These are phyloP conservation scores for Melinaea marsaeus DNA, from an alignment of 2,888 invertebrate genomes.

Conservation along the genomic window DNA sequence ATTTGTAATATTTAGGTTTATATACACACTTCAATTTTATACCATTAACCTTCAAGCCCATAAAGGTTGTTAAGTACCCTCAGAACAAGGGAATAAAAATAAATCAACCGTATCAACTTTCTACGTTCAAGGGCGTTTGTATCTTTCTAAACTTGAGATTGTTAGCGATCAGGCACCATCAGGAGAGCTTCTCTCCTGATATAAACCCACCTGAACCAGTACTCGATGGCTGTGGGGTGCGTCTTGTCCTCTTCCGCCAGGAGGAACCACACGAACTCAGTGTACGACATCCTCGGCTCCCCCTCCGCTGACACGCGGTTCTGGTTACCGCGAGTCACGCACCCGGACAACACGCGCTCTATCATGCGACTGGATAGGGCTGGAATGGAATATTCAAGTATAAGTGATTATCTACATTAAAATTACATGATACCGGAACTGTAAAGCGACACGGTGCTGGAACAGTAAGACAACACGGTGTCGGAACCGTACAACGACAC, in stretches of 20 bases:
- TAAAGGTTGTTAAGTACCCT: too few relatives aligned
- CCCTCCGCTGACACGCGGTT: constrained; percentile 73
- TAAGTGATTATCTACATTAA: not conserved
- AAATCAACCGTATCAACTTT: too few relatives aligned
- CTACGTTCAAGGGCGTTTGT: too few relatives aligned
- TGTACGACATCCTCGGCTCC: constrained; percentile 95
- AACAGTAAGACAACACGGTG: not conserved
- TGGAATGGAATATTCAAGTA: constrained; percentile 57
- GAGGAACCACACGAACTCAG: constrained; percentile 99
- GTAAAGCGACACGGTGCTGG: too few relatives aligned
- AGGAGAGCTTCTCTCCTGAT: not conserved
- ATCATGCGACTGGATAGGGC: constrained; percentile 97
- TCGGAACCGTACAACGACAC: too few relatives aligned
- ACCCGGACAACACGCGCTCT: constrained; percentile 97
- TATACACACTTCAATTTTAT: too few relatives aligned
- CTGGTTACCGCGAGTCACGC: constrained; percentile 90
- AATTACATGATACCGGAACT: not conserved
- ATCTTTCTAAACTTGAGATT: too few relatives aligned
- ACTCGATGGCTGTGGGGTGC: constrained; percentile 95
- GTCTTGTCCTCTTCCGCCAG: constrained; percentile 99
- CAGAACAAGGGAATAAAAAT: too few relatives aligned
- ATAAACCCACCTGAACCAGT: constrained; percentile 87
- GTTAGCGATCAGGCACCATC: too few relatives aligned
- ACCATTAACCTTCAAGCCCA: too few relatives aligned
- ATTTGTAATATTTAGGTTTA: too few relatives aligned